These are phyloP conservation scores for Grus americana DNA, from an alignment of 2,113 vertebrate species.

Conservation along the genomic window DNA sequence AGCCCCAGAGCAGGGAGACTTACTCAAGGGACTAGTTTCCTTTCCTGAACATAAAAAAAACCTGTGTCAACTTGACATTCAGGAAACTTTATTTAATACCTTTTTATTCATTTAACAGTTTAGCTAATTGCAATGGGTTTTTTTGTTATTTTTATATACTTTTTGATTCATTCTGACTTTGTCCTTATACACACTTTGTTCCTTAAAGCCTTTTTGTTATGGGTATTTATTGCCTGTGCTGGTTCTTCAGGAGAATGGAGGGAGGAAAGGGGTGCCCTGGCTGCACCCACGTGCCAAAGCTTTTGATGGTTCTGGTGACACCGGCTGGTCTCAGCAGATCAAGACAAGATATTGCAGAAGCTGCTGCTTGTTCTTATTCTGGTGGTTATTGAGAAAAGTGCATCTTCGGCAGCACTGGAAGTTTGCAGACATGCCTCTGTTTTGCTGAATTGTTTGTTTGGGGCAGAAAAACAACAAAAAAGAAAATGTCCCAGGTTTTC, in stretches of 20 bases:
- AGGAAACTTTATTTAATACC: not conserved
- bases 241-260: not conserved
- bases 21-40: conserved; percentile 12
- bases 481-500: not conserved
- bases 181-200: not conserved
- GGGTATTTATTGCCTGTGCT: not conserved
- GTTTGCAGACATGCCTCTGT: not conserved
- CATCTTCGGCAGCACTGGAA: not conserved
- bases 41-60: not conserved
- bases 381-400: not conserved
- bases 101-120: not conserved
- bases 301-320: not conserved
- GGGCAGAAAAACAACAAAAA: not conserved
- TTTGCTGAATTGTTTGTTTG: not conserved
- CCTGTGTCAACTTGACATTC: conserved; percentile 15
- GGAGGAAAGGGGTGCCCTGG: not conserved
- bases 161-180: not conserved
- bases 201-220: not conserved
- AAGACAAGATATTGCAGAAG: not conserved
- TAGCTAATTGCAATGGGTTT: not conserved
- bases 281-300: not conserved
- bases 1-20: not conserved
- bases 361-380: not conserved
- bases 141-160: not conserved
- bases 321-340: not conserved